phyloP scores from a whole-genome alignment of 2,888 invertebrate species.

The Metacarcinus magister region DNA sequence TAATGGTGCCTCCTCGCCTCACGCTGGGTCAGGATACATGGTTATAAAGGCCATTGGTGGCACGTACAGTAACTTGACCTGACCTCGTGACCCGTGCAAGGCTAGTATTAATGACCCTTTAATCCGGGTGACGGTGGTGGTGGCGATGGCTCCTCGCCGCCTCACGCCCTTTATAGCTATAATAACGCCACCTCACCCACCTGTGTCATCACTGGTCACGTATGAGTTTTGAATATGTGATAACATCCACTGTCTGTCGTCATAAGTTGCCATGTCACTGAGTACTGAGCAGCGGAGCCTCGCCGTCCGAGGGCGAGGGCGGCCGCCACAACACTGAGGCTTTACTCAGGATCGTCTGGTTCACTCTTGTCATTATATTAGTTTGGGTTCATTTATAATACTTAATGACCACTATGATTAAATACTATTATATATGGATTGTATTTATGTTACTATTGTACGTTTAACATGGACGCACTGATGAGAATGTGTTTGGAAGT shows the following conservation, averaged over 20 bases:
- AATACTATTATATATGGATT: background rate
- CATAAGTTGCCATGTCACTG: conserved; percentile 83
- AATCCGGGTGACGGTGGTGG: too few species aligned
- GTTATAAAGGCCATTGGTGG: too few species aligned
- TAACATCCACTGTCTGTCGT: conserved; percentile 82
- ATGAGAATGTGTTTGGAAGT: background rate
- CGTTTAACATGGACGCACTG: background rate
- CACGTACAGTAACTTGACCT: background rate
- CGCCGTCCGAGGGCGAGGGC: background rate
- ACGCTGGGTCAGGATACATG: too few species aligned
- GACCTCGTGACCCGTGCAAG: background rate
- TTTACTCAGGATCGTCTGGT: background rate
- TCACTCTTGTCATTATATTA: background rate
- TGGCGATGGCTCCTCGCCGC: background rate
- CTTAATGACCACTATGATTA: background rate
- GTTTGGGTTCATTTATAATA: background rate
- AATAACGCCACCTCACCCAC: conserved; percentile 59
- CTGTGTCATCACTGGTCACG: conserved; percentile 82
- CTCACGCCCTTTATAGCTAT: background rate
- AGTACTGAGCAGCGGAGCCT: background rate
- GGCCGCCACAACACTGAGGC: background rate
- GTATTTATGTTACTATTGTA: background rate
- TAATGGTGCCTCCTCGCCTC: too few species aligned
- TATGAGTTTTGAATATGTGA: conserved; percentile 82
- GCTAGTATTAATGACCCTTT: background rate